phyloP scores from a whole-genome alignment of 2,888 invertebrate species.

The Diogma glabrata region DNA sequence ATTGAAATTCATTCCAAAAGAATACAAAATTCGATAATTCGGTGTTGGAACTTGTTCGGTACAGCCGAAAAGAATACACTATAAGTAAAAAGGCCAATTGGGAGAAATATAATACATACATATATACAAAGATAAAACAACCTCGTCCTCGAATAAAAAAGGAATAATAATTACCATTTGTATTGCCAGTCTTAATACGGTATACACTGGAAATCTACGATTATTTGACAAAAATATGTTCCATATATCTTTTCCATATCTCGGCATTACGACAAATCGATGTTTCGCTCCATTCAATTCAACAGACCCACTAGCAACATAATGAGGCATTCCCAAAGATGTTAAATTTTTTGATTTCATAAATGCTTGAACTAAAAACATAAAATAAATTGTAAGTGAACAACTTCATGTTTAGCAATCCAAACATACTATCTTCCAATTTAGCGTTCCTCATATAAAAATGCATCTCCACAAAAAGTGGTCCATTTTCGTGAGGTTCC shows the following conservation, averaged over 20 bases:
- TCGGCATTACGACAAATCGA: constrained; percentile 80
- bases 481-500: constrained; percentile 89
- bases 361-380: constrained; percentile 62
- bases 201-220: constrained; percentile 53
- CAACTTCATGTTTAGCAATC: constrained; percentile 3
- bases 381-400: too few species aligned
- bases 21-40: too few species aligned
- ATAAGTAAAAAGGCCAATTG: too few species aligned
- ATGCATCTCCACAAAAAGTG: constrained; percentile 87
- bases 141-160: too few species aligned
- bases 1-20: too few species aligned
- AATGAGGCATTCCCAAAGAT: constrained; percentile 73
- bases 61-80: too few species aligned
- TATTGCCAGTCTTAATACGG: constrained; percentile 67
- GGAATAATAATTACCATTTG: constrained; percentile 69
- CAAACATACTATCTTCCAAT: constrained; percentile 51
- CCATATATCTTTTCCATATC: constrained; percentile 79
- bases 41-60: too few species aligned
- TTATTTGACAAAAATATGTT: constrained; percentile 58
- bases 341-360: constrained; percentile 53
- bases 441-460: constrained; percentile 73
- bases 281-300: constrained; percentile 62
- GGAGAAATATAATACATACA: too few species aligned
- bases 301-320: constrained; percentile 74
- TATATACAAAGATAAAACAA: too few species aligned